A percentile compares a stretch with the other conserved stretches of the same genome.
Conservation (phyloP, 2,797 vertebrate genomes). For the Gallinago solitaria region DNA sequence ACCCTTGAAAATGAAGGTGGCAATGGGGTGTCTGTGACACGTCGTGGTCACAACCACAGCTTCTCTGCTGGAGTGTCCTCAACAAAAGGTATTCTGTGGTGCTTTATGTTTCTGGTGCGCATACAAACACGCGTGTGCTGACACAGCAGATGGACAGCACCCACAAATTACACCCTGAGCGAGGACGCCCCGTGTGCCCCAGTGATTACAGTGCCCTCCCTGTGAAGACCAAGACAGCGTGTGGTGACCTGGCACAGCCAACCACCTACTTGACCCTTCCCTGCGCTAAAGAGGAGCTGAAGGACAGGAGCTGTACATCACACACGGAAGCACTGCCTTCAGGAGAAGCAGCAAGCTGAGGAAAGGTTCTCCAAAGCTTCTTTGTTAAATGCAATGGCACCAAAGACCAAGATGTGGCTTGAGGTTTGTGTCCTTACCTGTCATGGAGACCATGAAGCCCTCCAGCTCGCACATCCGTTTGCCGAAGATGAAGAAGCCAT, state of each 20-base stretch:
- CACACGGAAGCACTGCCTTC: accelerated
- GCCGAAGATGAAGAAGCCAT: constrained; percentile 55
- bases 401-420: accelerated
- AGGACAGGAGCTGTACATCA: accelerated
- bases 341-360: neutral
- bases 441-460: constrained; percentile 76
- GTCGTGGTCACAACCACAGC: accelerated
- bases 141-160: neutral
- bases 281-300: accelerated
- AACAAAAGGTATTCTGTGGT: neutral
- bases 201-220: neutral
- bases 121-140: neutral
- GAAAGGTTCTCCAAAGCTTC: accelerated
- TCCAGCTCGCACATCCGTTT: constrained; percentile 55
- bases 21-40: accelerated
- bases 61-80: neutral
- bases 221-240: accelerated
- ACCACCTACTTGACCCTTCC: neutral
- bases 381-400: neutral
- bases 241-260: neutral
- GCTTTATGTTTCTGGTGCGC: neutral
- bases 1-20: neutral
- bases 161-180: accelerated
- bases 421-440: neutral
- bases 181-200: accelerated